Evolutionary conservation across 2,797 vertebrate species (phyloP).

Genomic region (Pseudomugil gertrudae): DNA sequence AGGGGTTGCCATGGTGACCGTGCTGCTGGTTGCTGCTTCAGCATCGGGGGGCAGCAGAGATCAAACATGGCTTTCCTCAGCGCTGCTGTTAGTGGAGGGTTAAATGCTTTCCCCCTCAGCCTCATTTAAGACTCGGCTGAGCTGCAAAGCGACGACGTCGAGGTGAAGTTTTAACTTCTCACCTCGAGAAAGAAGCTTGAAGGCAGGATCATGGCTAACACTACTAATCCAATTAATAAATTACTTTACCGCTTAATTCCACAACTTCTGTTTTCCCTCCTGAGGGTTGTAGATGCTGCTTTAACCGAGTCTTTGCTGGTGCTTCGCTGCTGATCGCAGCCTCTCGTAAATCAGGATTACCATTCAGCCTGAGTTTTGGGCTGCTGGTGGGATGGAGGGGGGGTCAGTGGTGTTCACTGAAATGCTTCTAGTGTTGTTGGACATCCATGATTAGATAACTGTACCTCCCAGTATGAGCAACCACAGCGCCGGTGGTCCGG

Average conservation of each 20-base stretch:
- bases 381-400: constrained; percentile 16
- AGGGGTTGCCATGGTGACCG: constrained; percentile 76
- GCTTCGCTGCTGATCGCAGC: constrained; percentile 41
- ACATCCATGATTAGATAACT: constrained; percentile 89
- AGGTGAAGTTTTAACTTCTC: constrained; percentile 5
- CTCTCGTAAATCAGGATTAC: constrained; percentile 80
- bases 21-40: constrained; percentile 42
- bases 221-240: not conserved
- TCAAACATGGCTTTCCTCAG: constrained; percentile 51
- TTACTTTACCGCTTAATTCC: accelerated
- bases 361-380: constrained; percentile 41
- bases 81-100: constrained; percentile 63
- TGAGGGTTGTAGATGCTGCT: not conserved
- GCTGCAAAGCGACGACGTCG: constrained; percentile 7
- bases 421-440: constrained; percentile 78
- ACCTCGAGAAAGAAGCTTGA: not conserved
- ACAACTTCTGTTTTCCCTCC: not conserved
- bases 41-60: constrained; percentile 46
- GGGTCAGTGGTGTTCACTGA: constrained; percentile 68
- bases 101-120: constrained; percentile 71
- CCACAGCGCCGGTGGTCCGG: constrained; percentile 86
- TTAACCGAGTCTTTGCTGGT: not conserved
- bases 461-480: constrained; percentile 85
- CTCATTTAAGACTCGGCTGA: constrained; percentile 40
- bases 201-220: not conserved